These are phyloP conservation scores for Macrosiphum euphorbiae DNA, from an alignment of 2,888 invertebrate species.

Conservation along the genomic window DNA sequence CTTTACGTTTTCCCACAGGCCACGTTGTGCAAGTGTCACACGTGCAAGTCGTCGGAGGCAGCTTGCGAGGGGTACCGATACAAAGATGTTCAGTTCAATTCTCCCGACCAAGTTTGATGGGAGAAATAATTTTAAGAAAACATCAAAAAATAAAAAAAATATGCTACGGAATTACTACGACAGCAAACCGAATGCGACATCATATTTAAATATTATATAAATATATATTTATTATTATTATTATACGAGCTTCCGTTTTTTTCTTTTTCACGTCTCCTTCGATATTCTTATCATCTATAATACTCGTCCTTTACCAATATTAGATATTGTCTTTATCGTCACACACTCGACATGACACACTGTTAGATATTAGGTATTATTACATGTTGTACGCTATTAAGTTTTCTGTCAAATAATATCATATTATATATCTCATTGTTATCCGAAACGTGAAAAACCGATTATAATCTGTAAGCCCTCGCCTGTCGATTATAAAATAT, in stretches of 20 bases:
- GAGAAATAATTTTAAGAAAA: not conserved
- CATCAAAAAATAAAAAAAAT: not conserved
- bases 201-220: not conserved
- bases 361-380: not conserved
- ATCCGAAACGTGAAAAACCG: not conserved
- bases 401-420: not conserved
- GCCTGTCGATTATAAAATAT: not conserved
- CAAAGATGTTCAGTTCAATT: slow-evolving; percentile 66
- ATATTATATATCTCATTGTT: not conserved
- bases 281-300: not conserved
- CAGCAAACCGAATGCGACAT: not conserved
- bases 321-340: not conserved
- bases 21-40: slow-evolving; percentile 80
- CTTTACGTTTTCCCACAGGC: slow-evolving; percentile 85
- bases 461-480: not conserved
- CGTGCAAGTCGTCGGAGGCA: slow-evolving; percentile 79
- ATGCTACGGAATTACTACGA: not conserved
- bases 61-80: slow-evolving; percentile 79
- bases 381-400: not conserved
- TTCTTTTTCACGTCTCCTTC: not conserved
- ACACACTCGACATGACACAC: not conserved
- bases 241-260: not conserved
- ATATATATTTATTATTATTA: not conserved
- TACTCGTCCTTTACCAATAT: not conserved
- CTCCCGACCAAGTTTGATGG: not conserved